Evolutionary conservation across 2,113 vertebrate genomes (phyloP).

Genomic region (Cyrtonyx montezumae): DNA sequence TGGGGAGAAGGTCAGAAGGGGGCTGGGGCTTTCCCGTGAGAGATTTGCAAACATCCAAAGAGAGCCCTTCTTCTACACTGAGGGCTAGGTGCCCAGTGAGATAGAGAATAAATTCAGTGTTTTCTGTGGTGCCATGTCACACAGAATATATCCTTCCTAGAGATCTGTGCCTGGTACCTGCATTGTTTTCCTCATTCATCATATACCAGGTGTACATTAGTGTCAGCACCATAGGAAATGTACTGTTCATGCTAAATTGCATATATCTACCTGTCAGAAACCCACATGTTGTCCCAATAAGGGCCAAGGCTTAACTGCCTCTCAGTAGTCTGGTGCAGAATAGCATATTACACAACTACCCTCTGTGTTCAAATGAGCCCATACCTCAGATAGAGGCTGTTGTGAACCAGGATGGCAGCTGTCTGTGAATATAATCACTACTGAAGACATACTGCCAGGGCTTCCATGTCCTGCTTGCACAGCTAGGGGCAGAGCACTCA

Average conservation of each 20-base stretch:
- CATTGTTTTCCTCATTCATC: slow-evolving; percentile 54
- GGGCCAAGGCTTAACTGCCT: slow-evolving; percentile 59
- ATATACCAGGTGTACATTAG: background rate
- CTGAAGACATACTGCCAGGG: slow-evolving; percentile 63
- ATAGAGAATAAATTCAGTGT: background rate
- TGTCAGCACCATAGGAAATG: slow-evolving; percentile 41
- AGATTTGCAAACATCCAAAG: background rate
- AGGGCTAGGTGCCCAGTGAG: background rate
- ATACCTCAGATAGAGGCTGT: slow-evolving; percentile 28
- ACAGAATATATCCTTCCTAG: background rate
- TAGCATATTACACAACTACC: background rate
- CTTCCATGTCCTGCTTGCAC: slow-evolving; percentile 66
- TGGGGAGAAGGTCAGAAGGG: background rate
- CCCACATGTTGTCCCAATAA: slow-evolving; percentile 47
- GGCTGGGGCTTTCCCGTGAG: background rate
- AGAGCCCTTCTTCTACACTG: background rate
- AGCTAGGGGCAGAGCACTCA: slow-evolving; percentile 66
- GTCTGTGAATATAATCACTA: slow-evolving; percentile 53
- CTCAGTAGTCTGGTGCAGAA: slow-evolving; percentile 44
- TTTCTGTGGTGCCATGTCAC: background rate
- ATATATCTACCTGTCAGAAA: slow-evolving; percentile 61
- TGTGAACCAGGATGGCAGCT: slow-evolving; percentile 65
- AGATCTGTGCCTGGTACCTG: slow-evolving; percentile 20
- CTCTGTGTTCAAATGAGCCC: slow-evolving; percentile 49
- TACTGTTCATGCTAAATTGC: slow-evolving; percentile 53